Conservation (phyloP, 1,140 invertebrate genomes). For the Mactra quadrangularis region DNA sequence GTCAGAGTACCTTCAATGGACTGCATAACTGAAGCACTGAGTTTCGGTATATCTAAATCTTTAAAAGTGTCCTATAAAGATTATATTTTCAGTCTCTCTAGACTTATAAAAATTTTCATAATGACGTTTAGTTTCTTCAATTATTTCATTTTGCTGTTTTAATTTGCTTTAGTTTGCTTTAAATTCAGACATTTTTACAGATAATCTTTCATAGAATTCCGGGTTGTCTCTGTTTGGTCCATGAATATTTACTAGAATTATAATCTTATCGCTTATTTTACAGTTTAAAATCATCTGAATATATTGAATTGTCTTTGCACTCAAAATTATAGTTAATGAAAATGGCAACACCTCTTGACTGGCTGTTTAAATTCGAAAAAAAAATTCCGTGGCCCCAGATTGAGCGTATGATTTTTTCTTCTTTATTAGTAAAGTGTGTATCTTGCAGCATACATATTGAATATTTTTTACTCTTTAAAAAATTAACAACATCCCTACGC, state of each 20-base stretch:
- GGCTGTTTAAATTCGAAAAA: conserved; percentile 3
- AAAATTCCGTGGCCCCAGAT: not conserved
- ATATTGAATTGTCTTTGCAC: not conserved
- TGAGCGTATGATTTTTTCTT: conserved; percentile 1
- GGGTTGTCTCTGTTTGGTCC: not conserved
- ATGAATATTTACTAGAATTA: not conserved
- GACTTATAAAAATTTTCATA: no score
- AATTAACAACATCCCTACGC: conserved; percentile 7
- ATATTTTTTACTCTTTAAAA: not conserved
- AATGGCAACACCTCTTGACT: not conserved
- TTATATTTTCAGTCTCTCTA: no score
- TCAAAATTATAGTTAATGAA: conserved; percentile 11
- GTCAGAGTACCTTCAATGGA: not conserved
- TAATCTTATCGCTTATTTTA: not conserved
- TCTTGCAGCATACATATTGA: conserved; percentile 12
- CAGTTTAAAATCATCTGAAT: not conserved
- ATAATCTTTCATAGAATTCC: not conserved
- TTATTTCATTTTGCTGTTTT: no score
- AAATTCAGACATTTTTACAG: not conserved
- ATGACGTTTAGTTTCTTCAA: no score
- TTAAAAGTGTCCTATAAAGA: no score
- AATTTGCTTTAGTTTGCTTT: no score
- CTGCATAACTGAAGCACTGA: no score
- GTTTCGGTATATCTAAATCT: no score
- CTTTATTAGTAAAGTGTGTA: not conserved